These are phyloP conservation scores for Elanus axillaris DNA, from an alignment of 2,113 vertebrate genomes.

Conservation along the genomic window DNA sequence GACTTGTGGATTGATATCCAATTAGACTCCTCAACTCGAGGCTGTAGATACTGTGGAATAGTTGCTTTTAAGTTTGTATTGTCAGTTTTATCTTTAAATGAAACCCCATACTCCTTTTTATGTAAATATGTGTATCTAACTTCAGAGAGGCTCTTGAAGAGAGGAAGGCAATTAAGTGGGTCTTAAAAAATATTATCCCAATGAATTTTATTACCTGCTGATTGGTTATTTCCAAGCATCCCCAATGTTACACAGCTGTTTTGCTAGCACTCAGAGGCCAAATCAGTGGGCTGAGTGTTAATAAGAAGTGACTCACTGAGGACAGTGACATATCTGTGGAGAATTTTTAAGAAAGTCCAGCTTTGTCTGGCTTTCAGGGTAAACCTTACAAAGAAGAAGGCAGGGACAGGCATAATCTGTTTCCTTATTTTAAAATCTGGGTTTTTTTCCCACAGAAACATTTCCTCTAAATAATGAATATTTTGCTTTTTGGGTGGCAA, in stretches of 20 bases:
- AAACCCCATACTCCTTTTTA: neutral
- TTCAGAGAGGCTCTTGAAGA: neutral
- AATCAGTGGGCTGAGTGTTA: neutral
- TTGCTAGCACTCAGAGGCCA: neutral
- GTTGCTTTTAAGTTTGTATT: neutral
- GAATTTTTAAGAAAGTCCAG: neutral
- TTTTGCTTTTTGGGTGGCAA: neutral
- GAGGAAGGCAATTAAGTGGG: neutral
- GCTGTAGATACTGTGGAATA: neutral
- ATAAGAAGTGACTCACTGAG: neutral
- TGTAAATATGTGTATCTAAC: neutral
- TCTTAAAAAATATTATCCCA: neutral
- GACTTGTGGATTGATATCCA: neutral
- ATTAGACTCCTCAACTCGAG: neutral
- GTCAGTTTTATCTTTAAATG: neutral
- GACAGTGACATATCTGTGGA: accelerated
- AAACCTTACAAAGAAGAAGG: neutral
- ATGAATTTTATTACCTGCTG: neutral
- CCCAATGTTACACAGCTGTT: neutral
- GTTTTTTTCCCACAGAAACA: neutral
- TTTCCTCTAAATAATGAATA: neutral
- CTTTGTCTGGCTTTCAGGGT: neutral
- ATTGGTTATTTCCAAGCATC: neutral
- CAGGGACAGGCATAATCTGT: neutral
- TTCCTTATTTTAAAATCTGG: neutral